Base-by-base conservation (phyloP, 1,140 invertebrate genomes). In the Atopsyche davidsoni region DNA sequence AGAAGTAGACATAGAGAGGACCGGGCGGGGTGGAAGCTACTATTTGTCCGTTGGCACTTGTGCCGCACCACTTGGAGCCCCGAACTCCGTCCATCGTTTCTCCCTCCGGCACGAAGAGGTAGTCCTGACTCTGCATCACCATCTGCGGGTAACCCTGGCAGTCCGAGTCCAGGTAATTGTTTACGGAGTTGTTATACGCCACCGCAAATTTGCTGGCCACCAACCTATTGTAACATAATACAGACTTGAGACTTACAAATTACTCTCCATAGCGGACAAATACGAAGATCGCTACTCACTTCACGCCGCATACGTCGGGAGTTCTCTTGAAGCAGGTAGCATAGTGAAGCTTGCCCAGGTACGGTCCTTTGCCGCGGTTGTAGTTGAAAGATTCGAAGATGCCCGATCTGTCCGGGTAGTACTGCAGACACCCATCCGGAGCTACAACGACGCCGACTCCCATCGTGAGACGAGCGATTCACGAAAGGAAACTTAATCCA, bases 401-500 rank as follows among this genome's bases (percentile, higher is more conserved):
- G 9, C 79, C 80, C 1, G 64, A 58, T 6, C 67, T 50, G 28
- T 78, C 75, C 0, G 76, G 78, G 58, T 73, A 81, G 64, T 80
- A 83, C 51, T 83, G 81, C 9, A 82, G 68, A 51, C 79, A 82
- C 24, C 79, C 79, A 1, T 70, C 63, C 0, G 81, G 81, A 2
- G 80, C 80, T 78, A 60, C 19, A 57, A 38, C n/a, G n/a, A n/a
- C n/a, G n/a, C n/a, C n/a, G n/a, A n/a, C n/a, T n/a, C n/a, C n/a
- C n/a, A n/a, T n/a, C n/a, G n/a, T n/a, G n/a, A n/a, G n/a, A n/a
- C n/a, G n/a, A n/a, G n/a, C n/a, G n/a, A n/a, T n/a, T n/a, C n/a
- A n/a, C n/a, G n/a, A n/a, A n/a, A n/a, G n/a, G n/a, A n/a, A n/a
- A n/a, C n/a, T n/a, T n/a, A n/a, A n/a, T n/a, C n/a, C n/a, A n/a